Evolutionary conservation across 2,797 vertebrate genomes (phyloP), one percentile per base, ranked within the genome.

Genomic region (Coracias cyanogaster): DNA sequence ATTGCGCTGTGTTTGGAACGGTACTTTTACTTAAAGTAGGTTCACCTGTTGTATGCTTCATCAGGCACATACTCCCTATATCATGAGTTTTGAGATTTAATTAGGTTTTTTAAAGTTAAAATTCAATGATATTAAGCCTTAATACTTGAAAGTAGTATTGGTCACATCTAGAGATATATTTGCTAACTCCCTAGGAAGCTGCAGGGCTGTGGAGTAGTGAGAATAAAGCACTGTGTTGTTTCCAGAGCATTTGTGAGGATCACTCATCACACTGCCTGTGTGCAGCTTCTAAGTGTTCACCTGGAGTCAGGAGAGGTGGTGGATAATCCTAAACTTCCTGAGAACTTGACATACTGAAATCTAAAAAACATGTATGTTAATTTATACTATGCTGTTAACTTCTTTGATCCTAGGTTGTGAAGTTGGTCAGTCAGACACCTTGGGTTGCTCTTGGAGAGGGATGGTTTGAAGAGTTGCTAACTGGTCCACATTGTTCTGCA

Each of bases 211-310:
- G 49, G 45, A 70, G 21, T 29, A 21, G 14, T 62, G 51, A 69
- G 43, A 19, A 49, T 78, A 37, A 77, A 71, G 26, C 29, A 16
- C 33, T 11, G 3, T 43, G 43, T 8, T 65, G n/a, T 64, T 92
- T 79, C 39, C 51, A 25, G 54, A n/a, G 43, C 12, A 69, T 78
- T 62, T 48, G 37, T 54, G 57, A 65, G 29, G 0, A 1, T 79
- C 43, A 12, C 33, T 83, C 19, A 4, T 74, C 7, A 4, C 33
- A 7, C 10, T 48, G n/a, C 1, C 0, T 51, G 4, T 16, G 7
- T 54, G 31, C 25, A 51, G 28, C 28, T 29, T 79, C 48, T 5
- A 2, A 78, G 35, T 69, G 24, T 78, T 90, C 2, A 1, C 1
- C 2, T 65, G 60, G 51, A 51, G 82, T 76, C 35, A 41, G 65